Conservation (phyloP, 2,797 vertebrate genomes). For the Yasuhikotakia modesta region DNA sequence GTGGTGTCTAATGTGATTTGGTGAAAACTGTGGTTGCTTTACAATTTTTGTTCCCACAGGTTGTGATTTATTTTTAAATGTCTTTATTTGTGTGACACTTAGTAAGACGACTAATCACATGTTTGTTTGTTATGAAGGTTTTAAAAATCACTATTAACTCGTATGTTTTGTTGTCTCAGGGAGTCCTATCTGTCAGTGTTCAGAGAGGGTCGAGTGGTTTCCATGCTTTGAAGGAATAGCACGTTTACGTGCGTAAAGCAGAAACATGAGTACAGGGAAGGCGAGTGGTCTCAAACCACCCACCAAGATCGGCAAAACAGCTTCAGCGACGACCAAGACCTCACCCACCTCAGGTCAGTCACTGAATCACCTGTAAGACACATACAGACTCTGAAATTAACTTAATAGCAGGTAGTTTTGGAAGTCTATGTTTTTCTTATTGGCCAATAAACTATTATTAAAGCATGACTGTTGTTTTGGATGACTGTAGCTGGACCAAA, state of each 20-base stretch:
- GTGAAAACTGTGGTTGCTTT: too few species aligned
- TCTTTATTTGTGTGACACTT: too few species aligned
- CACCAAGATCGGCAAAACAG: constrained; percentile 86
- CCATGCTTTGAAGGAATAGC: constrained; percentile 14
- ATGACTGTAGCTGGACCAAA: constrained; percentile 73
- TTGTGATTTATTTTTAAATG: too few species aligned
- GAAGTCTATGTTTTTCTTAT: too few species aligned
- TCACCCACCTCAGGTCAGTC: constrained; percentile 73
- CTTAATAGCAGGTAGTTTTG: too few species aligned
- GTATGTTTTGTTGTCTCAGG: neutral
- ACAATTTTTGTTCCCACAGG: too few species aligned
- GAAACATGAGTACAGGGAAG: constrained; percentile 85
- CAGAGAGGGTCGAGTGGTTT: neutral
- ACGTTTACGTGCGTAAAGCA: constrained; percentile 44
- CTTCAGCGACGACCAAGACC: constrained; percentile 75
- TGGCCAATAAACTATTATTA: too few species aligned
- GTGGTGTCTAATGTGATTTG: too few species aligned
- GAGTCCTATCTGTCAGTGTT: constrained; percentile 21
- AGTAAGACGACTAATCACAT: too few species aligned
- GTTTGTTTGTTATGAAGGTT: too few species aligned
- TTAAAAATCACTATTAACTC: neutral
- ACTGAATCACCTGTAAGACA: neutral
- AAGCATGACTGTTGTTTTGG: neutral
- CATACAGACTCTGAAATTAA: too few species aligned
- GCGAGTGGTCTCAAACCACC: constrained; percentile 93